Conservation (phyloP, 2,113 vertebrate genomes). For the Mionectes macconnelli region DNA sequence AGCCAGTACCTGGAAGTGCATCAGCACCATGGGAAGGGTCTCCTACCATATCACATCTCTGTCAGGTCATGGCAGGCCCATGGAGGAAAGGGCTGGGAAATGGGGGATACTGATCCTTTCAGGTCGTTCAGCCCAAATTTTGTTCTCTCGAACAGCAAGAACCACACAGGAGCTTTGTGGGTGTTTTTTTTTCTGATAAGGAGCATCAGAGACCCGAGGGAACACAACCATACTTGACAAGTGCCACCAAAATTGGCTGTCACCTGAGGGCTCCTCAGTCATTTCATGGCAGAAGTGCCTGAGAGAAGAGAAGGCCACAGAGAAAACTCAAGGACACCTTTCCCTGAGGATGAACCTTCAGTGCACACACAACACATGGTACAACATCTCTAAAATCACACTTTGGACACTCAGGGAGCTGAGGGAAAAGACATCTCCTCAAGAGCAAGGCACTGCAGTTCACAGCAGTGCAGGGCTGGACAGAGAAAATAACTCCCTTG, state of each 20-base stretch:
- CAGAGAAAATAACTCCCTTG: background rate
- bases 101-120: background rate
- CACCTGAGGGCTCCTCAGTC: background rate
- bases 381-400: rapidly evolving
- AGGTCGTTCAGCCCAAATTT: background rate
- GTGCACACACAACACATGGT: no score
- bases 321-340: background rate
- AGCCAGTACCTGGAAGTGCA: background rate
- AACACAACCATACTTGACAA: rapidly evolving
- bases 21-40: rapidly evolving
- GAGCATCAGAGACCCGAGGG: background rate
- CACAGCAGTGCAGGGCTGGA: background rate
- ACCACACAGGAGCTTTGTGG: no score
- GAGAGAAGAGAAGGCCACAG: background rate
- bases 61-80: background rate
- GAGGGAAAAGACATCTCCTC: background rate
- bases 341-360: background rate
- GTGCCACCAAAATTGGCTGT: background rate
- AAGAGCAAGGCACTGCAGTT: background rate
- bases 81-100: no score
- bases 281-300: background rate
- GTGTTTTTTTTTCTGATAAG: background rate
- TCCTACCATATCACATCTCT: background rate
- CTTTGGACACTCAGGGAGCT: background rate
- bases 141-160: background rate